Evolutionary conservation across 2,797 vertebrate species (phyloP).

Genomic region (Acrocephalus scirpaceus): DNA sequence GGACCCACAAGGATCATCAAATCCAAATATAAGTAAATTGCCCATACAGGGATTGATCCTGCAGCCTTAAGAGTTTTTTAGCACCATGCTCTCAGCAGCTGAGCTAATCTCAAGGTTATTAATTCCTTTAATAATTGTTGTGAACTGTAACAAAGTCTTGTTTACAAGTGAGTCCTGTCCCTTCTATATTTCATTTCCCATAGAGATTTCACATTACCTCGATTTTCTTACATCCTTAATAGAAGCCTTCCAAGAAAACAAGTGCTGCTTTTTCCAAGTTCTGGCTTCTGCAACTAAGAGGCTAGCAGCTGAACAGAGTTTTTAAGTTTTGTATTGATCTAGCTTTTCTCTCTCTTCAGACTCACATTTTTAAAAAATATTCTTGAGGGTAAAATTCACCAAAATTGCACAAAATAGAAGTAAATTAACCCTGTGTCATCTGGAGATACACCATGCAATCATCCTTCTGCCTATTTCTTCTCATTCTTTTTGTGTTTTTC

Average conservation of each 20-base stretch:
- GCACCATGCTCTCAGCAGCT: background rate
- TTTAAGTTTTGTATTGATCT: background rate
- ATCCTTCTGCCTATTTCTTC: background rate
- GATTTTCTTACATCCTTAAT: background rate
- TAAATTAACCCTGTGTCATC: background rate
- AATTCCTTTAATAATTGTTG: background rate
- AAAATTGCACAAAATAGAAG: background rate
- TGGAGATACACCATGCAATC: background rate
- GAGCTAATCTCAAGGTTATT: background rate
- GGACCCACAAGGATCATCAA: background rate
- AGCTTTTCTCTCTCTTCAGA: background rate
- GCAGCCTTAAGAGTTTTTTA: background rate
- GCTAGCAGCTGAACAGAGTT: background rate
- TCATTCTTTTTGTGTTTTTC: background rate
- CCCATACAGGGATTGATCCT: background rate
- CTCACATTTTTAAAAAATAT: background rate
- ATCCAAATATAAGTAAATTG: background rate
- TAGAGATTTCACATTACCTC: background rate
- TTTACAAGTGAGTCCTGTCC: background rate
- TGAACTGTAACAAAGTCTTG: background rate
- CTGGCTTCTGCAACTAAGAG: background rate
- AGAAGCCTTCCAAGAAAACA: background rate
- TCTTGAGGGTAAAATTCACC: background rate
- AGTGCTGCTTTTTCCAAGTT: background rate
- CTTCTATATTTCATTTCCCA: background rate